Conservation (phyloP, 2,797 vertebrate species). For the Pseudochirops cupreus region DNA sequence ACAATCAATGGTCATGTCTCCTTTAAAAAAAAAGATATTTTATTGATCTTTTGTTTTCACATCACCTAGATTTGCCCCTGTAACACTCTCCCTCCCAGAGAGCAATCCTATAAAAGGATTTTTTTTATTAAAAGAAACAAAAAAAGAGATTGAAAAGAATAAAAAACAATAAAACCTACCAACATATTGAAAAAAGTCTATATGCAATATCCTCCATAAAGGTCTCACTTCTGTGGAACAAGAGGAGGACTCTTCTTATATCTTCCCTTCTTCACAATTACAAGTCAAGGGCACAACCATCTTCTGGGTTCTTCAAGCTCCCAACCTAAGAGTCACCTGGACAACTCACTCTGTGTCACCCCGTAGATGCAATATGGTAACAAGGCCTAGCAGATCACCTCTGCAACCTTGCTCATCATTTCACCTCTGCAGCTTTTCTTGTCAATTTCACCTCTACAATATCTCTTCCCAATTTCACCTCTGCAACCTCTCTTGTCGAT, state of each 20-base stretch:
- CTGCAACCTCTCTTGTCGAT: no score
- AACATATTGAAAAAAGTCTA: neutral
- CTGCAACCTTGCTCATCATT: neutral
- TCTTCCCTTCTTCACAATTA: neutral
- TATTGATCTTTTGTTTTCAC: neutral
- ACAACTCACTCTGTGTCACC: neutral
- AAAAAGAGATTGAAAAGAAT: neutral
- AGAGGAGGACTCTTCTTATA: neutral
- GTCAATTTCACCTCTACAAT: neutral
- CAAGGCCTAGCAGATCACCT: neutral
- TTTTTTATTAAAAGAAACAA: neutral
- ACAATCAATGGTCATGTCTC: neutral
- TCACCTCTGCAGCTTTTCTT: neutral
- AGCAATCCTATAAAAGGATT: neutral
- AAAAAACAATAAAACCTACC: neutral
- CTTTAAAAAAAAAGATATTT: neutral
- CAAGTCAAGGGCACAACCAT: neutral
- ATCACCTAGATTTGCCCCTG: neutral
- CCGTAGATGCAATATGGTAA: neutral
- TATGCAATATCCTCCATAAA: neutral
- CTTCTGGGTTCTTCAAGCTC: neutral
- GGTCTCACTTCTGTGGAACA: neutral
- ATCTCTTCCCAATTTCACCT: neutral
- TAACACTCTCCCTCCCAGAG: neutral
- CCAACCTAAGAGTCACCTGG: neutral